Base-by-base conservation (phyloP, 2,888 invertebrate species). In the Steinernema hermaphroditum region DNA sequence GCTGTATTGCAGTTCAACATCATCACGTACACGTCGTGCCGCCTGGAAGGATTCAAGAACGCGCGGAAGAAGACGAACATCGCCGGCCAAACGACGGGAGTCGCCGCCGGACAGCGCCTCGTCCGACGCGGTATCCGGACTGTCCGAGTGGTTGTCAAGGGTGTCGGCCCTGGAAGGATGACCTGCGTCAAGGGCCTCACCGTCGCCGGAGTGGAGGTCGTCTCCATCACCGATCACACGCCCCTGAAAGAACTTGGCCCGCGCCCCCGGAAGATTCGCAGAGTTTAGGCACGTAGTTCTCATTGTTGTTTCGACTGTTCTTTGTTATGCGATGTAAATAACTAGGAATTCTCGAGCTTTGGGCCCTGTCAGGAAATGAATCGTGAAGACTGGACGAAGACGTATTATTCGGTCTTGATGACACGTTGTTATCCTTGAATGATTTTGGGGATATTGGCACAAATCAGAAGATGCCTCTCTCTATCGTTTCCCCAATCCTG, bases 31-130 rank as follows among this genome's bases (percentile, higher is more conserved):
- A 85, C 85, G 12, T 85, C 85, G 22, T 82, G 83, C 41, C 95
- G 96, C 0, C 90, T 92, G 81, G 96, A 96, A 87, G 96, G 96
- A 4, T 97, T 95, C 86, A 95, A 94, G 88, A 93, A 96, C 87
- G 92, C 94, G 0, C 91, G 92, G 81, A 96, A 96, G 88, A 96
- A 96, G 76, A 96, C 96, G 2, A 96, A 94, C 87, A 92, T 96
- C 84, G 96, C 96, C 46, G 96, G 95, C 0, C 96, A 97, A 88
- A 93, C 95, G 14, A 93, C 95, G 29, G 96, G 93, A 29, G 91
- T 94, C 72, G 91, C 90, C 74, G 88, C 94, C 81, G 92, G 92
- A 79, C 89, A 89, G 74, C 73, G 83, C 46, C 76, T 84, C 27
- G 78, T 82, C 37, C 79, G 87, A 78, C 68, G 82, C 72, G 88